Base-by-base conservation (phyloP, 37 sponge, comb jelly and placozoan species). In the Axinella damicornis region DNA sequence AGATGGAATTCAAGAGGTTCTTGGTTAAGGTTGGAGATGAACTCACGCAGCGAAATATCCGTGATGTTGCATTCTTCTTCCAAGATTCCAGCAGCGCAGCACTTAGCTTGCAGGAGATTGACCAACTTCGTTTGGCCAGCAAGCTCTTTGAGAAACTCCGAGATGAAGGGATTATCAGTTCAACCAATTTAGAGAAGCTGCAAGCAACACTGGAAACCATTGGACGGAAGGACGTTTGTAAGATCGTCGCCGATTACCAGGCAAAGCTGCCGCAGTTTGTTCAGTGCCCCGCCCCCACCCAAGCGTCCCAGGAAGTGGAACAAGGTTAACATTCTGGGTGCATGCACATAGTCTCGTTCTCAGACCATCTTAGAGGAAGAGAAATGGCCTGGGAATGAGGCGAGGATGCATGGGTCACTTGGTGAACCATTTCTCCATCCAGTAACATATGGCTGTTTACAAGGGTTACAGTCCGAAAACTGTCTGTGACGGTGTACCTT, bases 181-280 rank as follows among this genome's bases (percentile, higher is more conserved):
- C 74, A 35, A 59, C 38, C 25, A 41, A 79, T 55, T 18, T 72
- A 2, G 32, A 9, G 21, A 16, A 31, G 36, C 30, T 85, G 22
- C 20, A 11, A 25, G 34, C 40, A 4, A 70, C 76, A 5, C 38
- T 85, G 61, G 57, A 67, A 0, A 59, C 33, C 28, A 69, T 85
- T 35, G 78, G 85, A 15, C 56, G 85, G 9, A 41, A 32, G 28
- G 85, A 85, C 32, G 70, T 85, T 1, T 58, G 85, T 34, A 38
- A 66, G 13, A 76, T 35, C 63, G 37, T 82, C 34, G 46, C 37
- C 21, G 74, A 73, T 5, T 46, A 53, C 74, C 21, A 22, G 54
- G 2, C 2, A 35, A 33, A 5, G 69, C 67, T 25, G 21, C 15
- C 25, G 28, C 66, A 65, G 57, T 56, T 15, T 56, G 14, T 61